Conservation (phyloP, 2,888 invertebrate genomes). For the Trichopria drosophilae region DNA sequence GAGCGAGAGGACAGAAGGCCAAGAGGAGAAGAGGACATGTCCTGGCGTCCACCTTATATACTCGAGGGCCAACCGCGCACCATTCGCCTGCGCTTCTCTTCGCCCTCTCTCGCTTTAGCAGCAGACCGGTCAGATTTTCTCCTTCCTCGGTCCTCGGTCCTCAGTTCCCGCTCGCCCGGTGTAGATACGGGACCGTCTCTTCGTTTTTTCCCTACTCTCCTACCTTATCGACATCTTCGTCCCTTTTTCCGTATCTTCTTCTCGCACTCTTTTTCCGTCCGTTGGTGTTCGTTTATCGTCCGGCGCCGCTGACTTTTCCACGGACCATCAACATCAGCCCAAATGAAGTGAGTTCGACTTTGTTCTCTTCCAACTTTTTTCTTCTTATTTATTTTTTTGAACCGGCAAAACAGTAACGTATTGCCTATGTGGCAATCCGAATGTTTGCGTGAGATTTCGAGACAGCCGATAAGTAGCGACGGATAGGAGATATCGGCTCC, state of each 20-base stretch:
- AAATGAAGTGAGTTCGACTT: too few relatives aligned
- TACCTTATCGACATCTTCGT: background rate
- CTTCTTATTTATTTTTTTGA: too few relatives aligned
- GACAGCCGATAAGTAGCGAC: slow-evolving; percentile 3
- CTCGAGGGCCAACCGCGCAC: background rate
- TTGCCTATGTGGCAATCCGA: too few relatives aligned
- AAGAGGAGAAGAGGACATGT: slow-evolving; percentile 2
- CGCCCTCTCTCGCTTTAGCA: too few relatives aligned
- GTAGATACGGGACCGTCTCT: slow-evolving; percentile 14
- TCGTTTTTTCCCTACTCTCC: background rate
- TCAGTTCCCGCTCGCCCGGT: slow-evolving; percentile 23
- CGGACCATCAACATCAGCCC: too few relatives aligned
- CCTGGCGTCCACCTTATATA: slow-evolving; percentile 5
- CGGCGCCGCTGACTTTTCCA: too few relatives aligned
- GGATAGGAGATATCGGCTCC: too few relatives aligned
- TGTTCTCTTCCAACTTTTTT: too few relatives aligned
- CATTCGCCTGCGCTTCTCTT: slow-evolving; percentile 4
- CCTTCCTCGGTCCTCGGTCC: slow-evolving; percentile 25
- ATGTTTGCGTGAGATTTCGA: slow-evolving; percentile 15
- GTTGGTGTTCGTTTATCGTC: too few relatives aligned
- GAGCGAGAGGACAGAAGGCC: background rate
- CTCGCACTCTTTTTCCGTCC: too few relatives aligned
- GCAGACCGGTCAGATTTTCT: slow-evolving; percentile 22
- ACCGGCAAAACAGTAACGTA: too few relatives aligned
- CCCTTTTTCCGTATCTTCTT: too few relatives aligned